These are phyloP conservation scores for Ceratotherium simum DNA, from an alignment of 2,113 vertebrate genomes.

Conservation along the genomic window DNA sequence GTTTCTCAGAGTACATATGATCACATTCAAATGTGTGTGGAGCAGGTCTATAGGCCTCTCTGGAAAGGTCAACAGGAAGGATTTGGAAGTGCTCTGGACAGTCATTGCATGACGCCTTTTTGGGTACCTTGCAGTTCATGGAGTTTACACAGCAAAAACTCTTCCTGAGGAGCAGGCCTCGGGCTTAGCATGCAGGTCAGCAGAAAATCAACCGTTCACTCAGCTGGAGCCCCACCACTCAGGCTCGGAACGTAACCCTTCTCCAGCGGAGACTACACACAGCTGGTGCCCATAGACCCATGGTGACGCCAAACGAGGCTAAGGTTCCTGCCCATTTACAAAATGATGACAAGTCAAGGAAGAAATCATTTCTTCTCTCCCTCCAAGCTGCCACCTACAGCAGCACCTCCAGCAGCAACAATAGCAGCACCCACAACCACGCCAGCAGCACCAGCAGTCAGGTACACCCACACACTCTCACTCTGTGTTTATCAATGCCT, in stretches of 20 bases:
- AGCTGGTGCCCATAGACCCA: not conserved
- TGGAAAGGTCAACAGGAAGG: not conserved
- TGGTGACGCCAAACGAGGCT: not conserved
- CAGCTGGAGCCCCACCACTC: not conserved
- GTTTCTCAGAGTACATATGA: not conserved
- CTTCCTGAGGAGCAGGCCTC: not conserved
- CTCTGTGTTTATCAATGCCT: not conserved
- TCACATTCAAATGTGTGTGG: not conserved
- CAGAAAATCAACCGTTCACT: not conserved
- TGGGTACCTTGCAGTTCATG: not conserved
- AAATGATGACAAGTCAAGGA: not conserved
- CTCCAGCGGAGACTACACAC: not conserved
- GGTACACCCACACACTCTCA: accelerated
- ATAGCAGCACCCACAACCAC: not conserved
- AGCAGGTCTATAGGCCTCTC: not conserved
- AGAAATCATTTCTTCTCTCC: not conserved
- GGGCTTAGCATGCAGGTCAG: not conserved
- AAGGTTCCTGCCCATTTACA: not conserved
- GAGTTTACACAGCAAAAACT: not conserved
- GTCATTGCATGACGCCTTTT: not conserved
- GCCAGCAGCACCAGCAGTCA: not conserved
- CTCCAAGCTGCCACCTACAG: not conserved
- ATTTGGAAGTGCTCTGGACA: not conserved
- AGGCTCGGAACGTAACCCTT: not conserved
- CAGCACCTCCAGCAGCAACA: no score